Base-by-base conservation (phyloP, 2,113 vertebrate genomes). In the Zingel zingel region DNA sequence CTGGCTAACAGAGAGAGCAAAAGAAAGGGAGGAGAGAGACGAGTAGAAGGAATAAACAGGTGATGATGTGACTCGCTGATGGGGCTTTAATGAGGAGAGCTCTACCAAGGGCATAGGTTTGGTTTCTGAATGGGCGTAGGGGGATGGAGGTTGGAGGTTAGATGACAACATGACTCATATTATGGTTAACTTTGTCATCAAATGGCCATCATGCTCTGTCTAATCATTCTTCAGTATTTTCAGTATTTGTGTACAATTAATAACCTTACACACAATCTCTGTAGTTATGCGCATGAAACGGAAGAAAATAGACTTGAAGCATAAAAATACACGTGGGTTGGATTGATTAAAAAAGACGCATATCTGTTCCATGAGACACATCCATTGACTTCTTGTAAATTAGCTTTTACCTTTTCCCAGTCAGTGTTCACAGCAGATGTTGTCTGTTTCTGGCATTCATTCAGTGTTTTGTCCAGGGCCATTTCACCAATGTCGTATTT, bases 11-110 rank as follows among this genome's bases (percentile, higher is more conserved):
- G 75, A 86, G 72, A 89, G 78, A 72, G 90, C 81, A 78, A 79
- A 76, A 64, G 85, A 89, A 73, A 82, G 77, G 83, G 89, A 88
- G 87, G 87, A 79, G 84, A 75, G 65, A 62, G 78, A 62, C 57
- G 65, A 87, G 67, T 56, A 73, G 86, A 70, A 83, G 86, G 84
- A 84, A 88, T 92, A 92, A 91, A 92, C 85, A 90, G 92, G 90
- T 93, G 93, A 92, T 93, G 89, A 93, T 92, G 92, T 78, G 89
- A 74, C 79, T 91, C 51, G 62, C 88, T 94, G 91, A 93, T 93
- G 87, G 87, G 77, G 66, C 90, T 91, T 90, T 93, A 93, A 93
- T 91, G 89, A 93, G 90, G 62, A 85, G 80, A 84, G 72, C 81
- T 85, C 74, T 43, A 81, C 74, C 77, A 47, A 84, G 87, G 90